These are phyloP conservation scores for Drosophila littoralis DNA, from an alignment of 1,140 invertebrate species.

Conservation along the genomic window DNA sequence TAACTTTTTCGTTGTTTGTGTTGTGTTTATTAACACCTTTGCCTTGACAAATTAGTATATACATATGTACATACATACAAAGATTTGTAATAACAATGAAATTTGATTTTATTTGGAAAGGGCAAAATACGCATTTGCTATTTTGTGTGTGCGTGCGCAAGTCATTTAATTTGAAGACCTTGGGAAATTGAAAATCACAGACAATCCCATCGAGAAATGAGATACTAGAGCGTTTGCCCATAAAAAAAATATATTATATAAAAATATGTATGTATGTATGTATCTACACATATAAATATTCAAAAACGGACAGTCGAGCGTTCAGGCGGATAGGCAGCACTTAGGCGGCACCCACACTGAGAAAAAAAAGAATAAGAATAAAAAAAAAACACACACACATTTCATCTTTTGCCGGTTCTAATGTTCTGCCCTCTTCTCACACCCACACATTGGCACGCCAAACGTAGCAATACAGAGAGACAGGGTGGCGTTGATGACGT, in stretches of 20 bases:
- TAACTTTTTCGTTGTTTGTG: constrained; percentile 24
- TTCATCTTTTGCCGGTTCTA: constrained; percentile 71
- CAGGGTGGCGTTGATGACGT: constrained; percentile 26
- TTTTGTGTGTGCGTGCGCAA: constrained; percentile 33
- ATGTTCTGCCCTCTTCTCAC: constrained; percentile 31
- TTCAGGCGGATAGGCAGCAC: constrained; percentile 57
- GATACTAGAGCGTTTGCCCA: constrained; percentile 74
- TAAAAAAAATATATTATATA: constrained; percentile 72
- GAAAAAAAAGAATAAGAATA: constrained; percentile 40
- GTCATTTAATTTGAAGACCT: constrained; percentile 70
- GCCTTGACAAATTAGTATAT: constrained; percentile 39
- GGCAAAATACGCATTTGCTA: constrained; percentile 42
- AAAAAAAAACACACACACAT: constrained; percentile 48
- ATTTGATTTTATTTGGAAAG: constrained; percentile 45
- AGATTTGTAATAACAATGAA: constrained; percentile 35
- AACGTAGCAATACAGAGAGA: constrained; percentile 9
- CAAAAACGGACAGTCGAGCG: constrained; percentile 52
- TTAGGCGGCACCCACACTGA: constrained; percentile 76
- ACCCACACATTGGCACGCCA: constrained; percentile 29
- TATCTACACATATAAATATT: constrained; percentile 68
- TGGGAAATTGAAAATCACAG: constrained; percentile 75
- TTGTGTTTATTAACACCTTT: constrained; percentile 41
- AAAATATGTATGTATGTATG: constrained; percentile 32
- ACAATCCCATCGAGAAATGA: constrained; percentile 61
- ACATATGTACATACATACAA: constrained; percentile 4